Evolutionary conservation across 2,888 invertebrate genomes (phyloP).

Genomic region (Brenthis hecate): DNA sequence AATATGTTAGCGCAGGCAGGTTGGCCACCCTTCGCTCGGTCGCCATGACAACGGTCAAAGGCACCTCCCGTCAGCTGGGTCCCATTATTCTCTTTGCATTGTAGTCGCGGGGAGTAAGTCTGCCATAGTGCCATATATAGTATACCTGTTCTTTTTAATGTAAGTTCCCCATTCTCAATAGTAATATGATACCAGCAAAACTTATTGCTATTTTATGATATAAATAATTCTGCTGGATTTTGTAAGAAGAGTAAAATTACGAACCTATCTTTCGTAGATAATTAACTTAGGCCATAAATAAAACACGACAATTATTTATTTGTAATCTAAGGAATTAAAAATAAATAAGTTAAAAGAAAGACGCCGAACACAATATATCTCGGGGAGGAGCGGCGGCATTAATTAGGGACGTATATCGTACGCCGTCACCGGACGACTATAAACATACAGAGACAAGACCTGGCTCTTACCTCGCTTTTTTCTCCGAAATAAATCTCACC

Average conservation of each 20-base stretch:
- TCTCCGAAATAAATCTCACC: conserved; percentile 79
- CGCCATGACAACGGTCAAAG: conserved; percentile 74
- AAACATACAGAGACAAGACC: conserved; percentile 74
- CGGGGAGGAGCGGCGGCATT: conserved; percentile 64
- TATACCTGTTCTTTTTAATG: conserved; percentile 60
- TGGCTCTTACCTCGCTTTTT: conserved; percentile 72
- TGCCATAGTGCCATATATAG: conserved; percentile 52
- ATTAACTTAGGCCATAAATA: conserved; percentile 38
- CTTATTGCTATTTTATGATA: not conserved
- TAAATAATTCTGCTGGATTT: not conserved
- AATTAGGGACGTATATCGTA: conserved; percentile 74
- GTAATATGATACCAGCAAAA: not conserved
- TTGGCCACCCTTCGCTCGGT: conserved; percentile 78
- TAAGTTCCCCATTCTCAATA: conserved; percentile 54
- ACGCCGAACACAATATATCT: conserved; percentile 61
- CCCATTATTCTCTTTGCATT: conserved; percentile 74
- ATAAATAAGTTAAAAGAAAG: conserved; percentile 55
- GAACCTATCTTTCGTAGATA: conserved; percentile 2
- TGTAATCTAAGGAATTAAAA: conserved; percentile 43
- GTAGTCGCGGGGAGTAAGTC: conserved; percentile 64
- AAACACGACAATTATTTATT: conserved; percentile 44
- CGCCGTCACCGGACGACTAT: conserved; percentile 66
- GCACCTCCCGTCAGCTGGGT: conserved; percentile 82
- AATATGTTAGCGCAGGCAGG: conserved; percentile 72
- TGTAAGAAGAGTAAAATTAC: not conserved